A percentile compares a stretch with the other conserved stretches of the same genome.
Evolutionary conservation across 2,113 vertebrate genomes (phyloP).

Genomic region (Nerophis ophidion): DNA sequence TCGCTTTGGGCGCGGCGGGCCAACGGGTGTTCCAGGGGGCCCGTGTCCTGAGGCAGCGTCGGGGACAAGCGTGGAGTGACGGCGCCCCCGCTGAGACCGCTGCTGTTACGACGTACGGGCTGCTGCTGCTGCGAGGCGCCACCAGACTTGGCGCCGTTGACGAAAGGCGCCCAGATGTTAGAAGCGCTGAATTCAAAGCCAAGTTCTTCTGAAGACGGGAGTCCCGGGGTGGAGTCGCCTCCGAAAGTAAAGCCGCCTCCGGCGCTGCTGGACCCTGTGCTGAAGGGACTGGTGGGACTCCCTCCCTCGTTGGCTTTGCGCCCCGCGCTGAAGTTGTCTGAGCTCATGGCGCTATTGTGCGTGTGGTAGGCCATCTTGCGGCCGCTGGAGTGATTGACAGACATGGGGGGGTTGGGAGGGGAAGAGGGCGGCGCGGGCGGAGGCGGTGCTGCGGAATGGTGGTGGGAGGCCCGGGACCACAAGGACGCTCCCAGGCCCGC

Average conservation of each 20-base stretch:
- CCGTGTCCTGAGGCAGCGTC: slow-evolving; percentile 66
- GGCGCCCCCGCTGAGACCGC: slow-evolving; percentile 70
- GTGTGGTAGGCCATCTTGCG: slow-evolving; percentile 67
- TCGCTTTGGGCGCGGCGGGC: slow-evolving; percentile 84
- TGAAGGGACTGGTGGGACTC: slow-evolving; percentile 80
- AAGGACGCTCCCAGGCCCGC: slow-evolving; percentile 72
- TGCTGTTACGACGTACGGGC: slow-evolving; percentile 72
- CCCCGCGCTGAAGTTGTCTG: slow-evolving; percentile 72
- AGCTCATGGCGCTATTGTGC: slow-evolving; percentile 60
- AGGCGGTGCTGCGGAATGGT: slow-evolving; percentile 55
- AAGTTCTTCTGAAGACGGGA: slow-evolving; percentile 76
- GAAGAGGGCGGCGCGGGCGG: slow-evolving; percentile 51
- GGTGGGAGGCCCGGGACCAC: slow-evolving; percentile 80
- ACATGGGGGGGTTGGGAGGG: slow-evolving; percentile 47
- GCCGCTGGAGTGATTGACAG: slow-evolving; percentile 55
- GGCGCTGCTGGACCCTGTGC: slow-evolving; percentile 68
- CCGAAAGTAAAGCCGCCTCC: slow-evolving; percentile 77
- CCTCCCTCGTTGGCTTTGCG: slow-evolving; percentile 71
- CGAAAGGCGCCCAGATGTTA: slow-evolving; percentile 88
- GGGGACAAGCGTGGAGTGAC: slow-evolving; percentile 78
- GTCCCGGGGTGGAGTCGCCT: slow-evolving; percentile 54
- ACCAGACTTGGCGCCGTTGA: slow-evolving; percentile 58
- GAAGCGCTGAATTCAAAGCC: slow-evolving; percentile 82
- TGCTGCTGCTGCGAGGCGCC: slow-evolving; percentile 58
- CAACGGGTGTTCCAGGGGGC: slow-evolving; percentile 78